Evolutionary conservation across 2,797 vertebrate genomes (phyloP), one percentile per base, ranked within the genome.

Genomic region (Sarcoramphus papa): DNA sequence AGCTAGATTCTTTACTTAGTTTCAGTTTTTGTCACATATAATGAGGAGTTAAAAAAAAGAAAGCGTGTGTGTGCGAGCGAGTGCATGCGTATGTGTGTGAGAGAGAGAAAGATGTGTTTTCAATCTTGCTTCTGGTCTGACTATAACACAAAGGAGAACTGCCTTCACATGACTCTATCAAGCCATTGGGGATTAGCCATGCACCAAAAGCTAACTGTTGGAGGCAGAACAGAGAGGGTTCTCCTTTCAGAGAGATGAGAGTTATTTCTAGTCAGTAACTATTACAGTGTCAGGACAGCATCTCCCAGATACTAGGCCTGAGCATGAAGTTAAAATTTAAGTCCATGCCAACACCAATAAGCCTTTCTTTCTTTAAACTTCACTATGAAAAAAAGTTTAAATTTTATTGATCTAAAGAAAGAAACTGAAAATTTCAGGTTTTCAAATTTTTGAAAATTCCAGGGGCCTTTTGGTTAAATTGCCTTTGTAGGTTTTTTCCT

Each of bases 121-220:
- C 27, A 11, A 0, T 65, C 93, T 81, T 82, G 18, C 8, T 78
- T 47, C 65, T 84, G 30, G 7, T 68, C 24, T 72, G 63, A 62
- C 25, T 20, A 3, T 41, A 65, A 22, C 10, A 35, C 28, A 51
- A 59, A 53, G 28, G 24, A 69, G 30, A 65, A 53, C 4, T 68
- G 17, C 16, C 25, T 73, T 23, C 21, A 7, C 0, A 0, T 73
- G 33, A 13, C 13, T 72, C 40, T 53, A 0, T 27, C 60, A 47
- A 78, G 57, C 17, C 37, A 3, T 47, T 75, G 43, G 18, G 41
- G 45, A 14, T 37, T 77, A 21, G 19, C 30, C 15, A 17, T 0
- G 0, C 21, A 45, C 31, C 14, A 10, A 72, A 88, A 40, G 10
- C 19, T 48, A 43, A 12, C 35, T 48, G 31, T 4, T n/a, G 27